A percentile compares a stretch with the other conserved stretches of the same genome.
These are phyloP conservation scores for Sparus aurata DNA, from an alignment of 2,797 vertebrate genomes.

Conservation along the genomic window DNA sequence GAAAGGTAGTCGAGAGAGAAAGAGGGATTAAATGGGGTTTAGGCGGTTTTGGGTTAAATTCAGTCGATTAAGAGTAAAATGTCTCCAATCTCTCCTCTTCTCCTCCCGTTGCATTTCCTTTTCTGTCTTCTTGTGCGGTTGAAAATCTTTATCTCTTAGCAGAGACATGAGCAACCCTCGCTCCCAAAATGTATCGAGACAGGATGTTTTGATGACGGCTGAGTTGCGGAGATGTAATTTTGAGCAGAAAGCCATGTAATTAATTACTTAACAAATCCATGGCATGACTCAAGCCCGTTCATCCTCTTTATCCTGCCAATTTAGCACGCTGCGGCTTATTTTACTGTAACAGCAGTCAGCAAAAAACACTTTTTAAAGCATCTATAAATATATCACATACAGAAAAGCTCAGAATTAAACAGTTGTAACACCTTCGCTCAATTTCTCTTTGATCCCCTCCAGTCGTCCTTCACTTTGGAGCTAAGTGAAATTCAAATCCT, in stretches of 20 bases:
- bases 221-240: conserved; percentile 17
- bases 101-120: not conserved
- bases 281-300: not conserved
- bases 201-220: not conserved
- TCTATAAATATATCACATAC: not conserved
- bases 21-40: not conserved
- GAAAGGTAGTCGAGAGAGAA: not conserved
- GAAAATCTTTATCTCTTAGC: not conserved
- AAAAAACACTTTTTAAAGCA: not conserved
- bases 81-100: conserved; percentile 20
- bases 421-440: not conserved
- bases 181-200: not conserved
- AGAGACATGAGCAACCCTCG: not conserved
- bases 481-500: conserved; percentile 2
- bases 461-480: not conserved
- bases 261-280: conserved; percentile 28
- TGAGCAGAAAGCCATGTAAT: conserved; percentile 2
- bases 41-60: conserved; percentile 23
- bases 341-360: not conserved
- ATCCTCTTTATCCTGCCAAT: conserved; percentile 19
- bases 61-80: conserved; percentile 22
- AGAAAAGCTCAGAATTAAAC: not conserved
- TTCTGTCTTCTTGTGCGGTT: not conserved
- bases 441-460: not conserved
- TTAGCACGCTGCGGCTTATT: not conserved